Percentiles rank a stretch among this genome's conserved stretches.
Evolutionary conservation across 1,140 invertebrate species (phyloP).

Genomic region (Penaeus vannamei): DNA sequence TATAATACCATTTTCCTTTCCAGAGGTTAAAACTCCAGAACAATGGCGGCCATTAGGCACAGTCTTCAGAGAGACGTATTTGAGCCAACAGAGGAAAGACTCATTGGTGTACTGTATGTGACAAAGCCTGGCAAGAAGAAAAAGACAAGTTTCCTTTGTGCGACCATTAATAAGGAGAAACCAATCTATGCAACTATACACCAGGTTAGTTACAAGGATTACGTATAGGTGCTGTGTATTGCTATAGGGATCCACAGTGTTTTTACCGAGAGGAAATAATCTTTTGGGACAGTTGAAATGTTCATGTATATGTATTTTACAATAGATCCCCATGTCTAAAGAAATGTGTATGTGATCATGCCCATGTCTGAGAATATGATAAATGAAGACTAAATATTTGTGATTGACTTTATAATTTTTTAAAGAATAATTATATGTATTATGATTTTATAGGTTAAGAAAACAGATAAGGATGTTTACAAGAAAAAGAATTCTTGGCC

Average conservation of each 20-base stretch:
- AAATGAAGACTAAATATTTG: not conserved
- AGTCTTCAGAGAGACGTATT: slow-evolving; percentile 88
- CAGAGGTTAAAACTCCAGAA: not conserved
- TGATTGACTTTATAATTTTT: slow-evolving; percentile 43
- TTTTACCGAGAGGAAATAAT: too few species aligned
- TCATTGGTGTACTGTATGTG: slow-evolving; percentile 86
- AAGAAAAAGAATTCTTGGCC: slow-evolving; percentile 88
- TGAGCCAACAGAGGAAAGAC: slow-evolving; percentile 82
- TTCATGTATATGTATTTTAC: not conserved
- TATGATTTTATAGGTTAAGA: slow-evolving; percentile 78
- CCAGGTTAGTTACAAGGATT: slow-evolving; percentile 73
- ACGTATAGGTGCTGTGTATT: too few species aligned
- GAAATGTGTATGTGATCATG: too few species aligned
- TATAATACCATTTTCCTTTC: not conserved
- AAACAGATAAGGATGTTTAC: slow-evolving; percentile 85
- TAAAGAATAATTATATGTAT: not conserved
- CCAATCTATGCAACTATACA: slow-evolving; percentile 81
- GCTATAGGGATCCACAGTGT: too few species aligned
- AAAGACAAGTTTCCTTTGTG: slow-evolving; percentile 82
- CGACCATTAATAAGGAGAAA: slow-evolving; percentile 81
- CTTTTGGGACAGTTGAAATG: too few species aligned
- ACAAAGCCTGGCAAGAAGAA: slow-evolving; percentile 80
- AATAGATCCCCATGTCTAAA: not conserved
- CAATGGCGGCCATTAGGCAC: slow-evolving; percentile 72
- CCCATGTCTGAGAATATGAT: too few species aligned